Percentiles rank a stretch among this genome's conserved stretches.
Conservation (phyloP, 53 echinoderm and acorn worm genomes). For the Zoroaster sp. region DNA sequence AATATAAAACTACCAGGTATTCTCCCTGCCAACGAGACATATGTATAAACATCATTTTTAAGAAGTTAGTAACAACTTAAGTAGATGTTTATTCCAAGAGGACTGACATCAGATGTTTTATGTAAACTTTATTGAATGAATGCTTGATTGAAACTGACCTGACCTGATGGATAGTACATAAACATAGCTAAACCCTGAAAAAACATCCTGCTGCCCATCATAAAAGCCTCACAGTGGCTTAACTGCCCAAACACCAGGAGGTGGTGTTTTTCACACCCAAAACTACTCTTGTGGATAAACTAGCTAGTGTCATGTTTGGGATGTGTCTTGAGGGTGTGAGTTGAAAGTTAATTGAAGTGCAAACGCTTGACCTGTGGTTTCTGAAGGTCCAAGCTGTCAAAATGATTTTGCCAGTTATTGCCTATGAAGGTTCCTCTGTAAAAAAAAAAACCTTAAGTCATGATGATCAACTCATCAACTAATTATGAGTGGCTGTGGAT, state of each 20-base stretch:
- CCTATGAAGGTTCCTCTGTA: no score
- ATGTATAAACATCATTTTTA: no score
- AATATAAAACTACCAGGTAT: no score
- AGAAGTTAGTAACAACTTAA: no score
- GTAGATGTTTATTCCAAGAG: not conserved
- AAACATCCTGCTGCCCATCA: not conserved
- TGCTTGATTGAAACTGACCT: not conserved
- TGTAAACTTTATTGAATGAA: not conserved
- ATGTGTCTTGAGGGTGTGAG: not conserved
- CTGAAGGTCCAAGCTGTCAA: not conserved
- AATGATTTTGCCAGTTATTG: no score
- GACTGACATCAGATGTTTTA: slow-evolving; percentile 14
- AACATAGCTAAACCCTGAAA: not conserved
- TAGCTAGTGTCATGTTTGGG: not conserved
- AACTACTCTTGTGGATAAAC: not conserved
- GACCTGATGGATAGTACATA: not conserved
- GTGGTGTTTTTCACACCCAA: not conserved
- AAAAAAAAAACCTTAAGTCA: no score
- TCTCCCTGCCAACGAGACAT: no score
- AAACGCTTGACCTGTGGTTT: not conserved
- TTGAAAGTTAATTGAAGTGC: not conserved
- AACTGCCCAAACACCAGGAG: not conserved
- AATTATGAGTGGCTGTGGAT: no score
- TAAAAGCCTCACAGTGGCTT: not conserved
- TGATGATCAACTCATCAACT: no score